phyloP scores from a whole-genome alignment of 2,113 vertebrate species.

The Neolamprologus sp. region DNA sequence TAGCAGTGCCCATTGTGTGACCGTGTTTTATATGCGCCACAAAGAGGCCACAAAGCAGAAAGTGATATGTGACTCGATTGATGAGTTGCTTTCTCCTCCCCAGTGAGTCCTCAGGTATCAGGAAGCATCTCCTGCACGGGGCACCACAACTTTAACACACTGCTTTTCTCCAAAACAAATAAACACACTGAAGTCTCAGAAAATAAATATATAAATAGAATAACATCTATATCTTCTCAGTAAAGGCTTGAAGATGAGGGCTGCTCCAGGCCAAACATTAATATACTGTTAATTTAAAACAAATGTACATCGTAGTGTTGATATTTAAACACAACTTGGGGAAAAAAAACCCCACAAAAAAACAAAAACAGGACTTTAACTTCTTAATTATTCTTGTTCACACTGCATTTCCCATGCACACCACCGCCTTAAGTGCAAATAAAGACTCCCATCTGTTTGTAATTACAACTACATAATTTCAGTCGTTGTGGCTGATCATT shows the following conservation, averaged over 20 bases:
- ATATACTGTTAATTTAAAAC: constrained; percentile 91
- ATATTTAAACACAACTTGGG: constrained; percentile 87
- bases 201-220: not conserved
- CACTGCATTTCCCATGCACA: constrained; percentile 96
- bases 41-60: not conserved
- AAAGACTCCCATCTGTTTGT: constrained; percentile 99
- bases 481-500: constrained; percentile 96
- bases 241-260: constrained; percentile 3
- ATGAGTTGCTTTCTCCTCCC: constrained; percentile 12
- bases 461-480: constrained; percentile 99
- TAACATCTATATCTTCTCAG: not conserved
- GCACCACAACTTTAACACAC: not conserved
- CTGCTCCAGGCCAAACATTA: constrained; percentile 75
- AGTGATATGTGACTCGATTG: not conserved
- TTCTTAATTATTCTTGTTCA: constrained; percentile 99
- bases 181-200: constrained; percentile 10
- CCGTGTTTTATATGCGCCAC: not conserved
- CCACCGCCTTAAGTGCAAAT: constrained; percentile 98
- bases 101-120: constrained; percentile 22
- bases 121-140: constrained; percentile 16
- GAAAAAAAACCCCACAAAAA: rapidly evolving
- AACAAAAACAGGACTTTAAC: constrained; percentile 81
- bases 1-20: not conserved
- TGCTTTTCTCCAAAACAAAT: constrained; percentile 9
- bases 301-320: constrained; percentile 94